These are phyloP conservation scores for Porites australiensis DNA, from an alignment of 64 coral and sea anemone species.

Conservation along the genomic window DNA sequence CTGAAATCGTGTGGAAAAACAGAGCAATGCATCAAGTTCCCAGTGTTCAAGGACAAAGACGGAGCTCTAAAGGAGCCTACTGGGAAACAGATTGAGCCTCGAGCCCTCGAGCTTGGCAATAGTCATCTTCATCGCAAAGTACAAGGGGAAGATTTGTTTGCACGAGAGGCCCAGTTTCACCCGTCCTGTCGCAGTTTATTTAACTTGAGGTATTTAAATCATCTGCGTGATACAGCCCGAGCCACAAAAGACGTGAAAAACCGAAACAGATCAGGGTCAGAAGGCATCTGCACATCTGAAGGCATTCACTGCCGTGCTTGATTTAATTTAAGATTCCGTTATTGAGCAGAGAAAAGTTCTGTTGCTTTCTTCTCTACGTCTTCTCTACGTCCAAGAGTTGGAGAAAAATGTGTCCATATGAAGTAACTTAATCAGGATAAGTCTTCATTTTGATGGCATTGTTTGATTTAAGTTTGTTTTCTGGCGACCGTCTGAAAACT, in stretches of 20 bases:
- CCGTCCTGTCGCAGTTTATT: conserved; percentile 26
- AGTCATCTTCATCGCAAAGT: conserved; percentile 41
- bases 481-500: no score
- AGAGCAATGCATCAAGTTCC: conserved; percentile 63
- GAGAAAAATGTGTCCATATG: no score
- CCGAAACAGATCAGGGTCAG: conserved; percentile 4
- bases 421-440: no score
- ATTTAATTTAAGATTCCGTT: no score
- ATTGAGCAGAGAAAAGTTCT: not conserved
- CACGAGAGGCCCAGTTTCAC: conserved; percentile 6
- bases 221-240: not conserved
- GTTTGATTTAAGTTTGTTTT: no score
- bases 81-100: no score
- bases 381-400: no score
- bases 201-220: conserved; percentile 27
- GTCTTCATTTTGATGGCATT: no score
- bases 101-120: no score
- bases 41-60: no score
- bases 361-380: no score
- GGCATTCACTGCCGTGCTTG: conserved; percentile 21
- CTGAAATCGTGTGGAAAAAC: conserved; percentile 38
- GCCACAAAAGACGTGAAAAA: not conserved
- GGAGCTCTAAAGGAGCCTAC: no score
- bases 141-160: conserved; percentile 44
- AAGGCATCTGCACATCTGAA: conserved; percentile 5